Evolutionary conservation across 2,113 vertebrate species (phyloP).

Genomic region (Planiliza haematocheilus): DNA sequence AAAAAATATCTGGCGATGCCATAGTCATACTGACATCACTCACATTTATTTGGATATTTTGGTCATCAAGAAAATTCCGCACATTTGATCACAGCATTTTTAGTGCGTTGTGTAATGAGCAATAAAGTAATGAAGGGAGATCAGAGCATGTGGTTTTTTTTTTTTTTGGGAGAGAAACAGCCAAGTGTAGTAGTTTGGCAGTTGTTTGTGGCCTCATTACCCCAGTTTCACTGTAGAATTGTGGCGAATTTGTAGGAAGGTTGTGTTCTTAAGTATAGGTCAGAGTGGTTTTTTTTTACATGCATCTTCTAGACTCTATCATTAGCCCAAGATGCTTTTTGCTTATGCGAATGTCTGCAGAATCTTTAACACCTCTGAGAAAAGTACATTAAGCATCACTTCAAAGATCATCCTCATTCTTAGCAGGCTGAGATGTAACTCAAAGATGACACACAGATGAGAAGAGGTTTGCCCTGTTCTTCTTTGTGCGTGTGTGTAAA

Average conservation of each 20-base stretch:
- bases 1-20: constrained; percentile 26
- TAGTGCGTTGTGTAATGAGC: constrained; percentile 10
- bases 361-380: too few species aligned
- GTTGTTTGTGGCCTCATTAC: not conserved
- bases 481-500: not conserved
- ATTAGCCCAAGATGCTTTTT: not conserved
- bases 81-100: constrained; percentile 43
- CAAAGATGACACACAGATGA: not conserved
- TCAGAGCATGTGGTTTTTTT: constrained; percentile 7
- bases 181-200: not conserved
- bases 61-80: constrained; percentile 27
- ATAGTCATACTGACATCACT: constrained; percentile 42
- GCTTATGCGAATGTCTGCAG: not conserved
- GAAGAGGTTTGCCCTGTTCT: not conserved
- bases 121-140: not conserved
- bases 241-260: not conserved
- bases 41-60: not conserved
- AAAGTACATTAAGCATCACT: too few species aligned
- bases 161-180: constrained; percentile 4
- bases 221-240: not conserved
- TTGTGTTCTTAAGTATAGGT: not conserved
- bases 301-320: not conserved
- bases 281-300: not conserved
- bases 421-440: constrained; percentile 15
- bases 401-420: constrained; percentile 7